Base-by-base conservation (phyloP, 2,113 vertebrate genomes). In the Dolichotis patagonum region DNA sequence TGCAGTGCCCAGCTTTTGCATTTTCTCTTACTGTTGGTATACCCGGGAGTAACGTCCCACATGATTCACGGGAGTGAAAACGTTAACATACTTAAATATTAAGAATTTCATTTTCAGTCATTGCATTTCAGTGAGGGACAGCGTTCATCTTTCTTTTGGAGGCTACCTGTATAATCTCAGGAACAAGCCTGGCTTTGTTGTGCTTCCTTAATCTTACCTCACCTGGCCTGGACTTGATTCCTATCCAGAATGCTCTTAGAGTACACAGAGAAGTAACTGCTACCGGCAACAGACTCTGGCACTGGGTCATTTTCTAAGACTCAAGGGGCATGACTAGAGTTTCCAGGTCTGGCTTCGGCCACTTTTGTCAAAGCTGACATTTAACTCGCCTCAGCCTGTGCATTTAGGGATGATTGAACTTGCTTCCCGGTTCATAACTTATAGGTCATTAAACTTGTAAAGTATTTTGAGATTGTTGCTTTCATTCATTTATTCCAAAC, bases 401-500 rank as follows among this genome's bases (percentile, higher is more conserved):
- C 5, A 0, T 60, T 62, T 38, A 49, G 86, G 49, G 54, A n/a
- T 69, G 85, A 75, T 86, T 78, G 89, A 85, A 94, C 65, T 38
- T 46, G 73, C 91, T 89, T 90, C 65, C 73, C 81, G 69, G 94
- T 89, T 97, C 83, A 93, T 95, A 87, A 85, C 88, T 93, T 94
- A 84, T 41, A 96, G 93, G 94, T 93, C 93, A 96, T 96, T 94
- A 84, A 92, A 92, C 86, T 95, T 63, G 88, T 63, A 35, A 96
- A 96, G 62, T 73, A 69, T 95, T 95, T 84, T 73, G 38, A 97
- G 67, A 88, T 43, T 52, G 71, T 96, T 96, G 84, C 56, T 85
- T 87, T 86, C 92, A 97, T 96, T 95, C 96, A 94, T 63, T 95
- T 95, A 92, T 96, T 96, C 91, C 94, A 93, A 77, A 96, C 83